Conservation (phyloP, 2,797 vertebrate species). For the Eremophila alpestris region DNA sequence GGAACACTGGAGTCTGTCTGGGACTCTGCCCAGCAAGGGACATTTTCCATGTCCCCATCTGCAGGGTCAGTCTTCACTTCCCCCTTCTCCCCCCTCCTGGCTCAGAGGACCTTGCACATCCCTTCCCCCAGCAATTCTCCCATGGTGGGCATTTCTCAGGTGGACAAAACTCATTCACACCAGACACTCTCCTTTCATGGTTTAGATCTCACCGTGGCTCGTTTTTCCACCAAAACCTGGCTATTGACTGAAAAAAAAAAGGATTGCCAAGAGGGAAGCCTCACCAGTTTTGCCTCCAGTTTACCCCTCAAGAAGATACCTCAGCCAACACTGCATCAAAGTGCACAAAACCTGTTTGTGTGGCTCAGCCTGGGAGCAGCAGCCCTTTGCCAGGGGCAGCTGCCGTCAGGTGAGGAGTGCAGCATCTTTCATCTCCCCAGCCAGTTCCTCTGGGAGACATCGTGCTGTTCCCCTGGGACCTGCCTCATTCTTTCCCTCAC, state of each 20-base stretch:
- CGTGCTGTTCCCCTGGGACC: accelerated
- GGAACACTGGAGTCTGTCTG: accelerated
- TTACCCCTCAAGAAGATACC: background rate
- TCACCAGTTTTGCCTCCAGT: background rate
- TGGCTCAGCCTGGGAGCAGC: background rate
- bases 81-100: too few relatives aligned
- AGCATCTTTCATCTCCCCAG: background rate
- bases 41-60: background rate
- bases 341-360: background rate
- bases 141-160: background rate
- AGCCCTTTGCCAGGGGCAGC: background rate
- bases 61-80: background rate
- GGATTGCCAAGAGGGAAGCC: background rate
- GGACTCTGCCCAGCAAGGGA: background rate
- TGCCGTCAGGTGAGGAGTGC: accelerated
- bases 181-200: background rate
- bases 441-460: background rate
- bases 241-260: background rate
- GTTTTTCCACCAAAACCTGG: background rate
- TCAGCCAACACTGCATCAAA: accelerated
- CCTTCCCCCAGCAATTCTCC: background rate
- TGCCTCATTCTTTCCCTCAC: background rate
- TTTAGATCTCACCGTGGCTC: background rate
- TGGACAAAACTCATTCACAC: background rate
- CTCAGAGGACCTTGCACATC: background rate